These are phyloP conservation scores for Ruditapes philippinarum DNA, from an alignment of 1,140 invertebrate species.

Conservation along the genomic window DNA sequence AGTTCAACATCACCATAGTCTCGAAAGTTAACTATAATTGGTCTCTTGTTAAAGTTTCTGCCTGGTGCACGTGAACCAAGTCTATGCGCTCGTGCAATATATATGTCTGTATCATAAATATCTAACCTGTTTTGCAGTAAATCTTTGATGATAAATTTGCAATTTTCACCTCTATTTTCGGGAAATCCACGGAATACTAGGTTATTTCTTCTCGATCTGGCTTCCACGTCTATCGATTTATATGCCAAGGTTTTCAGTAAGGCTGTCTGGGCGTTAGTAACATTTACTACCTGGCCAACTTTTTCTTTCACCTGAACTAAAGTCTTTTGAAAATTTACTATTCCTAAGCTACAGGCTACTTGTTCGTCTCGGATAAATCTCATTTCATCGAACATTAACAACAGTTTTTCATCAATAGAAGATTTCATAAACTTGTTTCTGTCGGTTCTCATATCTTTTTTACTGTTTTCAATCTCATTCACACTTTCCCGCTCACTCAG, in stretches of 20 bases:
- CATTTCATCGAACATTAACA: slow-evolving; percentile 24
- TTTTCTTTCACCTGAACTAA: not conserved
- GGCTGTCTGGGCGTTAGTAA: not conserved
- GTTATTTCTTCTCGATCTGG: slow-evolving; percentile 21
- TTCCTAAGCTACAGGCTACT: not conserved
- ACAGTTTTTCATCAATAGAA: not conserved
- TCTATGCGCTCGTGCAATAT: not conserved
- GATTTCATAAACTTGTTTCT: not conserved
- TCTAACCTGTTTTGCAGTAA: not conserved
- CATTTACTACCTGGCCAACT: not conserved
- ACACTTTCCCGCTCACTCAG: not conserved
- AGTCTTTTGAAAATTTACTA: not conserved
- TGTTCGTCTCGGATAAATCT: slow-evolving; percentile 31
- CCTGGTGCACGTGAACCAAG: not conserved
- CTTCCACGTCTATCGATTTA: slow-evolving; percentile 36
- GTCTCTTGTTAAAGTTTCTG: not conserved
- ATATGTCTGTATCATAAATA: not conserved
- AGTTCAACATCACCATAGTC: slow-evolving; percentile 19
- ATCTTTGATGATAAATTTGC: not conserved
- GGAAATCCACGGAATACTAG: slow-evolving; percentile 7
- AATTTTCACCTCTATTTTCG: slow-evolving; percentile 43
- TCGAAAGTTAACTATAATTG: slow-evolving; percentile 33
- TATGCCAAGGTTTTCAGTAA: not conserved
- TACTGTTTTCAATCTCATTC: no score
- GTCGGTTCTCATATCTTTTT: not conserved